phyloP scores from a whole-genome alignment of 1,140 invertebrate genomes.

The Drosophila fuyamai region DNA sequence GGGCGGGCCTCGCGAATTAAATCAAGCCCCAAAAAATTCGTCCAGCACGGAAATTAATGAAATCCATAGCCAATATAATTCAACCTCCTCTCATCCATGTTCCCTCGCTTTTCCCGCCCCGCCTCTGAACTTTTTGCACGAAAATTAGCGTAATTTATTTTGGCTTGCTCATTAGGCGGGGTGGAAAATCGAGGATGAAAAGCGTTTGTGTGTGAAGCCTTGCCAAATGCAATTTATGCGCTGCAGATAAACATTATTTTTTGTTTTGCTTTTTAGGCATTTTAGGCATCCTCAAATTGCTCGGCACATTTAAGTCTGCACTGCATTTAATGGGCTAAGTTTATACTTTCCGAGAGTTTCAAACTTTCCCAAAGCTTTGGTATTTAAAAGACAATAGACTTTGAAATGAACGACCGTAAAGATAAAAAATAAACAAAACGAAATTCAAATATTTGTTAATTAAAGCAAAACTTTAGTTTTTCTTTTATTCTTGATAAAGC shows the following conservation, averaged over 20 bases:
- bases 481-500: slow-evolving; percentile 4
- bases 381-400: slow-evolving; percentile 4
- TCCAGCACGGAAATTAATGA: slow-evolving; percentile 58
- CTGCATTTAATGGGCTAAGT: slow-evolving; percentile 75
- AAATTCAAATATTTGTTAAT: background rate
- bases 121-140: slow-evolving; percentile 44
- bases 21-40: slow-evolving; percentile 50
- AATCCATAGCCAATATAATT: slow-evolving; percentile 71
- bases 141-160: slow-evolving; percentile 79
- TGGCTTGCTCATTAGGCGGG: slow-evolving; percentile 62
- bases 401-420: background rate
- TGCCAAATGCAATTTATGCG: slow-evolving; percentile 74
- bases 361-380: slow-evolving; percentile 18
- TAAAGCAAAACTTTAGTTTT: background rate
- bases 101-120: slow-evolving; percentile 13
- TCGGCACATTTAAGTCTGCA: slow-evolving; percentile 31
- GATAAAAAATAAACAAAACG: background rate
- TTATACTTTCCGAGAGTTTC: slow-evolving; percentile 40
- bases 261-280: slow-evolving; percentile 14
- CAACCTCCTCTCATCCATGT: slow-evolving; percentile 12
- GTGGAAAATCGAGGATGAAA: slow-evolving; percentile 3
- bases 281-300: slow-evolving; percentile 13
- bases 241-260: slow-evolving; percentile 68
- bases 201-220: slow-evolving; percentile 20
- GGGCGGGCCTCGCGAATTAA: slow-evolving; percentile 41